Evolutionary conservation across 2,113 vertebrate genomes (phyloP).

Genomic region (Stigmatopora argus): DNA sequence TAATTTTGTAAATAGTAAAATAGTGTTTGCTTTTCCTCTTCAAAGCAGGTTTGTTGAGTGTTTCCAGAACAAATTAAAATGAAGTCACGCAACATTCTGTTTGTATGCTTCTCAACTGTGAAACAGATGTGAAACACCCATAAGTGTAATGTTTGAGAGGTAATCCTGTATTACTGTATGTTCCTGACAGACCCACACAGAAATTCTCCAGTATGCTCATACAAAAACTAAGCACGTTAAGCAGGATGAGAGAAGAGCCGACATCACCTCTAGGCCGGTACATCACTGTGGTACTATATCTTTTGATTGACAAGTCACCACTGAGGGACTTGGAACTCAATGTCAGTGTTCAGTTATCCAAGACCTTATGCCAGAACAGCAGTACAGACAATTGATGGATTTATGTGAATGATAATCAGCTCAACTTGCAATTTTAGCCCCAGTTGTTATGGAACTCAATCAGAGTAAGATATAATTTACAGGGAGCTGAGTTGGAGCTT

Average conservation of each 20-base stretch:
- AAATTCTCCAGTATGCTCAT: not conserved
- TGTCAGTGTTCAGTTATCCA: not conserved
- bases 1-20: no score
- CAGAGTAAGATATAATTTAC: not conserved
- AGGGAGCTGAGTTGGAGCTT: not conserved
- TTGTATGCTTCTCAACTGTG: no score
- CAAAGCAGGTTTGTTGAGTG: not conserved
- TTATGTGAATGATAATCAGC: not conserved
- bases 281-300: not conserved
- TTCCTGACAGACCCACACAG: not conserved
- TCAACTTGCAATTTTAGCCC: not conserved
- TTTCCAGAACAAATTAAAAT: not conserved
- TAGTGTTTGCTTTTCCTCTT: not conserved
- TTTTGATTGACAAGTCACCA: not conserved
- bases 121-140: no score
- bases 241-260: not conserved
- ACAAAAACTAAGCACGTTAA: not conserved
- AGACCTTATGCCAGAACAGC: not conserved
- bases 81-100: not conserved
- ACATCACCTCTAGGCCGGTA: not conserved
- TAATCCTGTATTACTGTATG: no score
- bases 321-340: not conserved
- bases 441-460: conserved; percentile 5
- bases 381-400: not conserved
- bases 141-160: no score